Evolutionary conservation across 2,113 vertebrate species (phyloP), one percentile per base, ranked within the genome.

Genomic region (Takifugu flavidus): DNA sequence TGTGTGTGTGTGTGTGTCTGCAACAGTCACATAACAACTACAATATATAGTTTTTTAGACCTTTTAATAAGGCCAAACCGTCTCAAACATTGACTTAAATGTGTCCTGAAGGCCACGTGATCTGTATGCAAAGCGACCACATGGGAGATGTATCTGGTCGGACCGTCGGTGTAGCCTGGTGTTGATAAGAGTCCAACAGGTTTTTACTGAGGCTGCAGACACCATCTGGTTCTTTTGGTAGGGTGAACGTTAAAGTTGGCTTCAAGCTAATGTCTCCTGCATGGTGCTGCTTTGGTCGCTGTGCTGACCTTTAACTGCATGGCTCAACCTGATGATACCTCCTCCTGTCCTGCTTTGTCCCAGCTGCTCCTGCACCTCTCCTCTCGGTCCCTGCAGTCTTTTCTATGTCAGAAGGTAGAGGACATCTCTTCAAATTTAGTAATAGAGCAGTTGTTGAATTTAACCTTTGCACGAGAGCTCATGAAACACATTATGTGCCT

Each of bases 401-500:
- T 20, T 20, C 20, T 20, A 20, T 20, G 20, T 20, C 20, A 20
- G 20, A 20, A 20, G 20, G 20, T 39, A 10, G 34, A 39, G 34
- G 34, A 39, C 34, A 8, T 39, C 27, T 60, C 43, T 31, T 20
- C 20, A 20, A 20, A 20, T 20, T 20, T 20, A 20, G 20, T 20
- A 20, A 20, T 20, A 20, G 20, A 20, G 20, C 20, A 20, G 20
- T 20, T 20, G 5, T 25, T 70, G 62, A 45, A 78, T 67, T 57
- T 75, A 78, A 53, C 82, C 84, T 80, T 72, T 98, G 95, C 96
- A 96, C 94, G 94, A 91, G 88, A 88, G 91, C 94, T 94, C 93
- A 85, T 93, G 82, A 91, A 95, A 91, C 94, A 96, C 94, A 93
- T 93, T 91, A 96, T 93, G 96, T 98, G 95, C 96, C 96, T 98